phyloP scores from a whole-genome alignment of 2,888 invertebrate species.

The Epistrophe eligans region DNA sequence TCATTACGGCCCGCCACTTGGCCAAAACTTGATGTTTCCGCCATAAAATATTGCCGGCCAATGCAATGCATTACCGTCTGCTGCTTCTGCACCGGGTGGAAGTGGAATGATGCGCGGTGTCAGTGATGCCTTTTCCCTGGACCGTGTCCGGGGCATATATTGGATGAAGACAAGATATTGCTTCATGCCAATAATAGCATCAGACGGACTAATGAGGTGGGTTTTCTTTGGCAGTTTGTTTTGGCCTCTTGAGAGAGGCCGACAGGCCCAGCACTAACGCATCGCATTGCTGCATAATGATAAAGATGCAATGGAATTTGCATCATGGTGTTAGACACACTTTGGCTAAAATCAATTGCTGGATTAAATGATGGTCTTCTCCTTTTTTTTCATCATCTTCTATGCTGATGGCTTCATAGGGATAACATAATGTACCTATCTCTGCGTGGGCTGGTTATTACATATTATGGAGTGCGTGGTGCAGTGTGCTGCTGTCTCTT shows the following conservation, averaged over 20 bases:
- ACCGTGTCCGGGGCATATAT: slow-evolving; percentile 25
- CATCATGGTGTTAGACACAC: slow-evolving; percentile 56
- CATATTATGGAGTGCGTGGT: background rate
- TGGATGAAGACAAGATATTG: slow-evolving; percentile 24
- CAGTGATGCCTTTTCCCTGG: slow-evolving; percentile 46
- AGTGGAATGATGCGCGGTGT: slow-evolving; percentile 51
- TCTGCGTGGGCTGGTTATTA: slow-evolving; percentile 22
- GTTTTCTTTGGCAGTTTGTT: slow-evolving; percentile 34
- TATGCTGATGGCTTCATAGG: slow-evolving; percentile 19
- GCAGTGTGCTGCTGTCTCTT: background rate
- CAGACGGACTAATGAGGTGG: slow-evolving; percentile 63
- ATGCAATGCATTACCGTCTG: slow-evolving; percentile 73
- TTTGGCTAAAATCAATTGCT: slow-evolving; percentile 54
- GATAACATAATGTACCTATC: background rate
- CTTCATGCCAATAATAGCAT: slow-evolving; percentile 50
- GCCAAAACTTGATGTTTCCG: slow-evolving; percentile 69
- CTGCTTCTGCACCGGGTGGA: slow-evolving; percentile 27
- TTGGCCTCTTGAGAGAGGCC: slow-evolving; percentile 22
- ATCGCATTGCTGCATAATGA: slow-evolving; percentile 11
- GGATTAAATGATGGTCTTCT: slow-evolving; percentile 44
- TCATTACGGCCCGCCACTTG: slow-evolving; percentile 73
- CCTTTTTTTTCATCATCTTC: slow-evolving; percentile 2
- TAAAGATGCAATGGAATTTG: slow-evolving; percentile 51
- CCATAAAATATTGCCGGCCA: slow-evolving; percentile 70
- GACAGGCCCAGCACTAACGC: background rate